Evolutionary conservation across 1,140 invertebrate genomes (phyloP), one percentile per base, ranked within the genome.

Genomic region (Zaprionus ghesquierei): DNA sequence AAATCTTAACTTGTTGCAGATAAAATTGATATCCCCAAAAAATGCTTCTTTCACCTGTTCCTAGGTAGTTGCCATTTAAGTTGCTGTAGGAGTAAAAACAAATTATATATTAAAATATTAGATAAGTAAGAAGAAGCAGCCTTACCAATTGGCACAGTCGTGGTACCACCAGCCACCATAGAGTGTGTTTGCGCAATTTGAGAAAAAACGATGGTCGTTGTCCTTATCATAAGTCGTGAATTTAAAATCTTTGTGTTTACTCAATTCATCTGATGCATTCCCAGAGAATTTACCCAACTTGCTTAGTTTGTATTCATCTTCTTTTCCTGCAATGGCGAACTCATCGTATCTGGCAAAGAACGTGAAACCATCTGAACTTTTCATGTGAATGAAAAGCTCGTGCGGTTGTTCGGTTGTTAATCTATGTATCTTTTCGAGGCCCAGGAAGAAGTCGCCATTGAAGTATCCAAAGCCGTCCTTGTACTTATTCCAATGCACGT

Each of bases 1-100:
- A 8, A 13, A 41, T 41, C n/a, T n/a, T n/a, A 4, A 41, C 35
- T 41, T 41, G 35, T 5, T 41, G n/a, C n/a, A 15, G 6, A 15
- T 12, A 8, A 13, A 8, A 2, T 2, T 6, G 1, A 6, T 0
- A 15, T 0, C 0, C 13, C 35, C n/a, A n/a, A n/a, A n/a, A n/a
- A n/a, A n/a, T n/a, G n/a, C n/a, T n/a, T n/a, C n/a, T n/a, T n/a
- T n/a, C n/a, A n/a, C n/a, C n/a, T n/a, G n/a, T n/a, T n/a, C n/a
- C n/a, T n/a, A n/a, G n/a, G 12, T 33, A 33, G 10, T 33, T 3
- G 1, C 35, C 35, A 41, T 41, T 41, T 5, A 41, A 41, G 35
- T 41, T 41, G n/a, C 35, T 41, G n/a, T n/a, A n/a, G n/a, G n/a
- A n/a, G n/a, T n/a, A n/a, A n/a, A n/a, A n/a, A n/a, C n/a, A n/a